A percentile compares a stretch with the other conserved stretches of the same genome.
These are phyloP conservation scores for Hippocampus guttulatus DNA, from an alignment of 2,113 vertebrate species.

Conservation along the genomic window DNA sequence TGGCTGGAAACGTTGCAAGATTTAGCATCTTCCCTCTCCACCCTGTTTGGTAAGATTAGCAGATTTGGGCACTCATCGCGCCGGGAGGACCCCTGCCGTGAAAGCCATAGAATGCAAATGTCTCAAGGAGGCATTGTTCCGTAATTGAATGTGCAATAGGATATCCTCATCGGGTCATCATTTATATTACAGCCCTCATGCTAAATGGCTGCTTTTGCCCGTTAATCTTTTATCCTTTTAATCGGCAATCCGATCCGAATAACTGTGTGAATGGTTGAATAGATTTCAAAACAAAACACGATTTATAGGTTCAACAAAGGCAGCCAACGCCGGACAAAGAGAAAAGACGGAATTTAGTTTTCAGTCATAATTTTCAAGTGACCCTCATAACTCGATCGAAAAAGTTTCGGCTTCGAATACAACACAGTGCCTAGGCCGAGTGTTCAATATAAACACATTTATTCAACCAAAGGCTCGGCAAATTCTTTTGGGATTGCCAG, in stretches of 20 bases:
- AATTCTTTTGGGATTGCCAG: background rate
- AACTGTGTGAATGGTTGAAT: background rate
- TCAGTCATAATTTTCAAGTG: background rate
- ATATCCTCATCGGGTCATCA: conserved; percentile 97
- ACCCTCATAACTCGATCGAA: no score
- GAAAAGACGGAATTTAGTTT: no score
- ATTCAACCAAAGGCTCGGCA: background rate
- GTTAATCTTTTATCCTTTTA: conserved; percentile 85
- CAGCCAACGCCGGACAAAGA: background rate
- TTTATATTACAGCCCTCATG: conserved; percentile 92
- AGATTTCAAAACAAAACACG: background rate
- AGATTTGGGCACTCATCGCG: conserved; percentile 99
- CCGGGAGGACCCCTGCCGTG: conserved; percentile 80
- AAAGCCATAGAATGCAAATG: conserved; percentile 87
- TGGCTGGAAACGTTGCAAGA: conserved; percentile 38
- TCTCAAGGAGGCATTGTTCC: conserved; percentile 94
- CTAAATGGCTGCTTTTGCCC: conserved; percentile 82
- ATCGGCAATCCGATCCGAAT: conserved; percentile 81
- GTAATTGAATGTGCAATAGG: conserved; percentile 97
- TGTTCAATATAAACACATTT: background rate
- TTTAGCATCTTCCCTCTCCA: conserved; percentile 67
- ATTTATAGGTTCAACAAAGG: background rate
- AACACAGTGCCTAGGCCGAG: no score
- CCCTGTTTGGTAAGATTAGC: conserved; percentile 93
- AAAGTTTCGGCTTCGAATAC: no score